Percentiles rank a stretch among this genome's conserved stretches.
Evolutionary conservation across 2,113 vertebrate genomes (phyloP).

Genomic region (Cnemophilus loriae): DNA sequence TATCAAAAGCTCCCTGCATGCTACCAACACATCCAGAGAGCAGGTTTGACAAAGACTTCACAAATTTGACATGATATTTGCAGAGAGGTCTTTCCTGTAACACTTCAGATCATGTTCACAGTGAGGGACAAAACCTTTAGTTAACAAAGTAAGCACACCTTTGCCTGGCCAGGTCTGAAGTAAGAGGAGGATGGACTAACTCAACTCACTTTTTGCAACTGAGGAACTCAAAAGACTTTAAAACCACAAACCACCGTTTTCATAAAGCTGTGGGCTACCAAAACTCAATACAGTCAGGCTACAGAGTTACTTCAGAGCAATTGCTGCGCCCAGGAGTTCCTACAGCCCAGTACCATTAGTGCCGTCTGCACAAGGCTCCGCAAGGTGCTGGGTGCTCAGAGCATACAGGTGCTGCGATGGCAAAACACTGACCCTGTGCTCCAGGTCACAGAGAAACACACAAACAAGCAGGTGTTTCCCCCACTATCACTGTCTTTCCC

Average conservation of each 20-base stretch:
- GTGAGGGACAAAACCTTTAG: not conserved
- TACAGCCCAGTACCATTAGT: not conserved
- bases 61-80: not conserved
- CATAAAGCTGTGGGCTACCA: not conserved
- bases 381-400: not conserved
- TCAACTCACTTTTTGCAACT: constrained; percentile 63
- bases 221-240: constrained; percentile 26
- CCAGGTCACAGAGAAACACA: not conserved
- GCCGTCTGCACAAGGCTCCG: not conserved
- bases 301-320: not conserved
- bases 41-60: not conserved
- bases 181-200: constrained; percentile 48
- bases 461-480: not conserved
- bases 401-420: rapidly evolving
- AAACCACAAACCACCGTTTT: not conserved
- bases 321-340: not conserved
- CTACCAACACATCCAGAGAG: not conserved
- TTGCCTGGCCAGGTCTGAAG: constrained; percentile 57
- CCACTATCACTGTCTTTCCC: rapidly evolving
- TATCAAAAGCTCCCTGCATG: not conserved
- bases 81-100: not conserved
- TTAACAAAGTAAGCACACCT: constrained; percentile 49
- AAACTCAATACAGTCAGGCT: not conserved
- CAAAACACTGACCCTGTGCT: rapidly evolving
- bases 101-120: not conserved